These are phyloP conservation scores for Drosophila rhopaloa DNA, from an alignment of 1,140 invertebrate species.

Conservation along the genomic window DNA sequence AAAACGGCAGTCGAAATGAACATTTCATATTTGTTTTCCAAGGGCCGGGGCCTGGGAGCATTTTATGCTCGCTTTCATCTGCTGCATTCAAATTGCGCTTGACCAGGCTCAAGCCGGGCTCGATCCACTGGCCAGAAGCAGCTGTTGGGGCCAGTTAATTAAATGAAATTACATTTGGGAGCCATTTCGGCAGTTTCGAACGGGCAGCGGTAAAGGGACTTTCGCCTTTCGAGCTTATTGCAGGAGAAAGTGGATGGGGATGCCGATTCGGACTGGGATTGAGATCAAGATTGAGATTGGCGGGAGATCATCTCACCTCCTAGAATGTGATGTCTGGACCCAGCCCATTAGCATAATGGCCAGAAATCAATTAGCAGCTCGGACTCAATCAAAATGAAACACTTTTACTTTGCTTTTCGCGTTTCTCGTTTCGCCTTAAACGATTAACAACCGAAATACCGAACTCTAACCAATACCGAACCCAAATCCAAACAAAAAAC, in stretches of 20 bases:
- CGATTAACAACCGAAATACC: slow-evolving; percentile 28
- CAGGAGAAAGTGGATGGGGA: slow-evolving; percentile 8
- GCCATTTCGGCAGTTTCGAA: slow-evolving; percentile 3
- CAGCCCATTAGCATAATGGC: slow-evolving; percentile 43
- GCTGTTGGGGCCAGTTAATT: slow-evolving; percentile 41
- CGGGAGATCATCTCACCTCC: background rate
- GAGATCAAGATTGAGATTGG: background rate
- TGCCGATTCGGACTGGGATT: background rate
- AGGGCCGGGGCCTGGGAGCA: slow-evolving; percentile 5
- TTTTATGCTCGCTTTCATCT: slow-evolving; percentile 22
- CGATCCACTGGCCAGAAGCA: slow-evolving; percentile 9
- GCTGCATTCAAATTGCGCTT: slow-evolving; percentile 34
- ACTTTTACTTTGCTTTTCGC: slow-evolving; percentile 62
- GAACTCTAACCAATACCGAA: background rate
- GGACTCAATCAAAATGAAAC: slow-evolving; percentile 46
- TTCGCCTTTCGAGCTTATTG: slow-evolving; percentile 11
- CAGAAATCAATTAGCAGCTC: slow-evolving; percentile 42
- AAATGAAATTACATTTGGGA: slow-evolving; percentile 55
- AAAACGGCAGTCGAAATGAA: slow-evolving; percentile 13
- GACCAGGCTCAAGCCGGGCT: slow-evolving; percentile 15
- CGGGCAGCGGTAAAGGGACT: slow-evolving; percentile 6
- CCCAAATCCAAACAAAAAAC: background rate
- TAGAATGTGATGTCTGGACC: slow-evolving; percentile 18
- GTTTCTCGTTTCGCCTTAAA: slow-evolving; percentile 64
- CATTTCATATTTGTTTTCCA: slow-evolving; percentile 29